Conservation (phyloP, 2,113 vertebrate genomes). For the Lamprologus speciosus region DNA sequence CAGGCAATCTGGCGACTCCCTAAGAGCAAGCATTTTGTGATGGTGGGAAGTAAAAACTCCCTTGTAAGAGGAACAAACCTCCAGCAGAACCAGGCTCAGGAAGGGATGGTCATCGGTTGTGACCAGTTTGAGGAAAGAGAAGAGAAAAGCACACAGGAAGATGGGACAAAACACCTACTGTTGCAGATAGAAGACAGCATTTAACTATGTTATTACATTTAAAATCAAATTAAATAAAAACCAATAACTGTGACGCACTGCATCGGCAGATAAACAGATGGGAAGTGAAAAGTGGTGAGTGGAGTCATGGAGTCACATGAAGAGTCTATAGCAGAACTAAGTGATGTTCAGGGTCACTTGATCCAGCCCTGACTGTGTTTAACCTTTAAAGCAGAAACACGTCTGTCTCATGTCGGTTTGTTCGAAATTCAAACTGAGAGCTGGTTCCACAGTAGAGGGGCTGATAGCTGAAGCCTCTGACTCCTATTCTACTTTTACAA, state of each 20-base stretch:
- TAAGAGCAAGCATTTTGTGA: neutral
- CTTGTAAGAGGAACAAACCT: neutral
- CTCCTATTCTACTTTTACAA: neutral
- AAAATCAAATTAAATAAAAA: neutral
- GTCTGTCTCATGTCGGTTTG: neutral
- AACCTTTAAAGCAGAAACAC: neutral
- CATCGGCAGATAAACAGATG: neutral
- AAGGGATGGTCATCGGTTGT: neutral
- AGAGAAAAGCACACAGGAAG: neutral
- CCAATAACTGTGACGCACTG: neutral
- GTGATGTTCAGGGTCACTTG: neutral
- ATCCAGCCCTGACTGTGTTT: neutral
- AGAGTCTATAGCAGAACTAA: neutral
- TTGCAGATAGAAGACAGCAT: neutral
- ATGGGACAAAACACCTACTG: neutral
- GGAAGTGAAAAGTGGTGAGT: neutral
- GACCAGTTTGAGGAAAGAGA: neutral
- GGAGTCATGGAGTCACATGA: neutral
- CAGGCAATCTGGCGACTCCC: accelerated
- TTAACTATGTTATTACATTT: neutral
- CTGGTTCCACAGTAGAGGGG: neutral
- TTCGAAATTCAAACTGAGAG: neutral
- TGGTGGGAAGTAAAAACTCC: neutral
- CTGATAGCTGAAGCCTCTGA: neutral
- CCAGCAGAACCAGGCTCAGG: neutral